A percentile compares a stretch with the other conserved stretches of the same genome.
These are phyloP conservation scores for Drosophila setosimentum DNA, from an alignment of 2,888 invertebrate species.

Conservation along the genomic window DNA sequence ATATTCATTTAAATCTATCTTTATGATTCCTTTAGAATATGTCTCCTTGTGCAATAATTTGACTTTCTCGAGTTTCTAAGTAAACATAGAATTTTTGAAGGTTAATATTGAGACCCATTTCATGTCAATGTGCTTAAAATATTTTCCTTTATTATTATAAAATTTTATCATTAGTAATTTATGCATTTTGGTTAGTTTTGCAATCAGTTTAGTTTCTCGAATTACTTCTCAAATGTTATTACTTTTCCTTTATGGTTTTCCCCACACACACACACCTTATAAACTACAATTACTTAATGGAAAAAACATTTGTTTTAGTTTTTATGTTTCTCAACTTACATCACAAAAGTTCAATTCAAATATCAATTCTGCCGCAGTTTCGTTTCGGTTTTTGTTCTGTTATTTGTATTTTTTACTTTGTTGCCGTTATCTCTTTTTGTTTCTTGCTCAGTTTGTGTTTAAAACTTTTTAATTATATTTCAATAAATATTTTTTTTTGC, in stretches of 20 bases:
- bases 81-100: too few relatives aligned
- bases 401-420: conserved; percentile 21
- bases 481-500: conserved; percentile 24
- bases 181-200: neutral
- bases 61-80: neutral
- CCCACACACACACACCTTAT: conserved; percentile 9
- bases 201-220: neutral
- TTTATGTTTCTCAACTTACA: conserved; percentile 63
- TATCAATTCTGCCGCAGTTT: conserved; percentile 71
- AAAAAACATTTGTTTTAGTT: conserved; percentile 9
- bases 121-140: too few relatives aligned
- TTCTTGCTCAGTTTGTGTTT: conserved; percentile 20
- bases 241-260: neutral
- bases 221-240: neutral
- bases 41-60: too few relatives aligned
- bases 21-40: too few relatives aligned
- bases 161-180: neutral
- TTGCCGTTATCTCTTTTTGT: conserved; percentile 24
- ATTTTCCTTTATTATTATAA: too few relatives aligned
- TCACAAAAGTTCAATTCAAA: conserved; percentile 75
- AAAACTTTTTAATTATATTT: conserved; percentile 15
- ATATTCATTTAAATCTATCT: neutral
- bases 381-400: conserved; percentile 42
- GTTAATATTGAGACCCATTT: too few relatives aligned
- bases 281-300: conserved; percentile 26